Conservation (phyloP, 1,140 invertebrate genomes). For the Drosophila repletoides region DNA sequence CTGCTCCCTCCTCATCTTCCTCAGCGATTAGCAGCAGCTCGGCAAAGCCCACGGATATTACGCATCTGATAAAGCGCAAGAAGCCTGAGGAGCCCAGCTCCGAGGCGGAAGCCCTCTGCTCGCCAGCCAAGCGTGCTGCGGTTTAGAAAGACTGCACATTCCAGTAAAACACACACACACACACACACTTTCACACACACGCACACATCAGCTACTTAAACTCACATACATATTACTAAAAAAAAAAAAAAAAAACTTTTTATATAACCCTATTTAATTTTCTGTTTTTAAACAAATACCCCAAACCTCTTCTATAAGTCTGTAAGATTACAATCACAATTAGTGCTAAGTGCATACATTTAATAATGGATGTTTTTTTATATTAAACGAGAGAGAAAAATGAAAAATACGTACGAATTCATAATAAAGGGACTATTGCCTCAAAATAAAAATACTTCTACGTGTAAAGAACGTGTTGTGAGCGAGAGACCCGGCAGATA, state of each 20-base stretch:
- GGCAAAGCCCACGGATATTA: slow-evolving; percentile 78
- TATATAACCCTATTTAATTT: slow-evolving; percentile 55
- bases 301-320: slow-evolving; percentile 67
- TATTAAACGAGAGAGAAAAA: slow-evolving; percentile 48
- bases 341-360: slow-evolving; percentile 72
- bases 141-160: slow-evolving; percentile 64
- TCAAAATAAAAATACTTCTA: slow-evolving; percentile 26
- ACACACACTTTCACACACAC: slow-evolving; percentile 12
- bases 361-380: slow-evolving; percentile 71
- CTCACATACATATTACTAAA: slow-evolving; percentile 20
- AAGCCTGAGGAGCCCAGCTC: slow-evolving; percentile 77
- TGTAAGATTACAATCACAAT: slow-evolving; percentile 76
- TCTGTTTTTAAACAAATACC: slow-evolving; percentile 59
- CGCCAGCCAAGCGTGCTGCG: slow-evolving; percentile 74
- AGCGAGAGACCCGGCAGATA: too few species aligned
- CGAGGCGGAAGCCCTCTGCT: slow-evolving; percentile 71
- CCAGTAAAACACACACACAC: slow-evolving; percentile 47
- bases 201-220: slow-evolving; percentile 40
- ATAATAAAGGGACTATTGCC: slow-evolving; percentile 28
- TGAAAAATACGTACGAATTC: slow-evolving; percentile 3
- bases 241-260: slow-evolving; percentile 22
- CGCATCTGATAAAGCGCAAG: slow-evolving; percentile 81
- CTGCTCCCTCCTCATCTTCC: slow-evolving; percentile 55
- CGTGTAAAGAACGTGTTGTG: too few species aligned
- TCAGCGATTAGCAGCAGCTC: slow-evolving; percentile 70